Evolutionary conservation across 2,888 invertebrate species (phyloP), one percentile per base, ranked within the genome.

Genomic region (Pseudococcus jackbeardsleyi): DNA sequence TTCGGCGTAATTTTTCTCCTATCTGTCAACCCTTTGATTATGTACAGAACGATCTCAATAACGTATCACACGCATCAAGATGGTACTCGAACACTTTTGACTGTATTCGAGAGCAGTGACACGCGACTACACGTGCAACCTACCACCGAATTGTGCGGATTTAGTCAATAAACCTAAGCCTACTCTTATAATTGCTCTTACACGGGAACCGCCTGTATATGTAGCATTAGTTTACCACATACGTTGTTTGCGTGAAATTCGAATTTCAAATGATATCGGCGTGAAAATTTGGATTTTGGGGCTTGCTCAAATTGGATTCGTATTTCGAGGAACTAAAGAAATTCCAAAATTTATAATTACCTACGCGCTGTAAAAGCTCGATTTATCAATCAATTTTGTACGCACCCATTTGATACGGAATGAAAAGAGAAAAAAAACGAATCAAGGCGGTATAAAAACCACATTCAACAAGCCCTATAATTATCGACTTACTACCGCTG

Each of bases 71-170:
- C 50, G 33, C 77, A 39, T 77, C 77, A 39, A 77, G 77, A 77
- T 77, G 26, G 77, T 77, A 77, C 77, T 77, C 77, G 77, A 77
- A 77, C 77, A 77, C 77, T 77, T 77, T 39, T 77, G 77, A 77
- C 77, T 39, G 64, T 22, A 64, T 19, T 4, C 7, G 39, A 77
- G 77, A 77, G 77, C 77, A 77, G 77, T 77, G 77, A 77, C 77
- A 77, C 77, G 77, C 77, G 77, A 77, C 77, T 77, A 77, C 77
- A 77, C 77, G 77, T 77, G 77, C 77, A 77, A 77, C 77, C 77
- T 77, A 77, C 77, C 77, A 77, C 77, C 6, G 77, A 77, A 77
- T 77, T 77, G 77, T 50, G 50, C 15, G 77, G 39, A 77, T 77
- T 77, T 77, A 39, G 77, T 77, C 77, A 77, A 77, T 77, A 77